Conservation (phyloP, 2,797 vertebrate genomes). For the Enoplosus armatus region DNA sequence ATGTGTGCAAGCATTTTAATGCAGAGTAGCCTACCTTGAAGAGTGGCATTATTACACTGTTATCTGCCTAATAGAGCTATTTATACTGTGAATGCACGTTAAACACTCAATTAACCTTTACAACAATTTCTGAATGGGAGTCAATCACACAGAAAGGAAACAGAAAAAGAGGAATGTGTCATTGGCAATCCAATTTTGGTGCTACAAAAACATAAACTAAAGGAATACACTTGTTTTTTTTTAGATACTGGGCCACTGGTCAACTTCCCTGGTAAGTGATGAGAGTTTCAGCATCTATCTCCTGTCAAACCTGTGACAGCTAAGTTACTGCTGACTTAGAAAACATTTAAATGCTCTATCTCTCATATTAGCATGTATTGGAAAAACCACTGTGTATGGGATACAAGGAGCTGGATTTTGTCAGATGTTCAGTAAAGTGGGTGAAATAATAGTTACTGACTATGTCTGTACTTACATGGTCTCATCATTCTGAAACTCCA, state of each 20-base stretch:
- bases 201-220: background rate
- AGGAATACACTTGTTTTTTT: background rate
- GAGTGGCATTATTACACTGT: constrained; percentile 33
- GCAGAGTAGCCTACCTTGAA: constrained; percentile 36
- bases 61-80: constrained; percentile 47
- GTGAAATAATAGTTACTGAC: background rate
- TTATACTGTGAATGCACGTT: constrained; percentile 33
- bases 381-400: background rate
- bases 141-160: constrained; percentile 34
- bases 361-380: background rate
- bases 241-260: background rate
- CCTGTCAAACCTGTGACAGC: background rate
- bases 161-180: background rate
- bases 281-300: background rate
- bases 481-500: constrained; percentile 91
- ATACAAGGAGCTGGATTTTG: background rate
- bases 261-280: background rate
- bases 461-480: constrained; percentile 86
- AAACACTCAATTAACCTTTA: constrained; percentile 50
- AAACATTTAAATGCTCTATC: background rate
- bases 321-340: background rate
- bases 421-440: background rate
- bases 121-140: constrained; percentile 26
- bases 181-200: background rate
- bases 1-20: constrained; percentile 32